Percentiles rank a stretch among this genome's conserved stretches.
Conservation (phyloP, 1,140 invertebrate species). For the Drosophila bipectinata region DNA sequence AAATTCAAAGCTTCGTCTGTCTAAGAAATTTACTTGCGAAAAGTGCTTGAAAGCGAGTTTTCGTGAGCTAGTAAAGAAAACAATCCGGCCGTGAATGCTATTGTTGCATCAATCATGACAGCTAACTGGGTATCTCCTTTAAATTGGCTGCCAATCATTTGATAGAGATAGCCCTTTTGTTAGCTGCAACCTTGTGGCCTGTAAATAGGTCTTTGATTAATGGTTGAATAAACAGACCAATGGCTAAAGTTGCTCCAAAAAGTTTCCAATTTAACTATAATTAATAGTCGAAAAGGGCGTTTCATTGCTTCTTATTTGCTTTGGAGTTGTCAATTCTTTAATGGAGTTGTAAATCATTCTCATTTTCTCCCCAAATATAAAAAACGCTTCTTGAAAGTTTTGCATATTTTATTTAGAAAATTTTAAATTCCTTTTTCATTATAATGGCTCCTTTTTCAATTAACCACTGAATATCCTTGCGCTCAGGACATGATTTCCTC, state of each 20-base stretch:
- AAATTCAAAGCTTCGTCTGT: conserved; percentile 49
- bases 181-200: conserved; percentile 1
- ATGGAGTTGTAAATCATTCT: too few species aligned
- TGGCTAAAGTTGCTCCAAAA: conserved; percentile 34
- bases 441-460: too few species aligned
- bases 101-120: conserved; percentile 59
- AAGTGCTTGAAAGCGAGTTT: conserved; percentile 9
- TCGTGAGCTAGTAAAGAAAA: conserved; percentile 4
- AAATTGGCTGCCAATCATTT: conserved; percentile 35
- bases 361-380: too few species aligned
- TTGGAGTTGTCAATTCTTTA: too few species aligned
- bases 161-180: conserved; percentile 3
- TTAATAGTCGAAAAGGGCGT: conserved; percentile 43
- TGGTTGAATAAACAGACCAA: conserved; percentile 11
- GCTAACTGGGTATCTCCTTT: conserved; percentile 1
- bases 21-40: conserved; percentile 16
- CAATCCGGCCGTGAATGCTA: conserved; percentile 32
- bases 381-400: too few species aligned
- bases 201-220: conserved; percentile 38
- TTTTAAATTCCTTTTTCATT: too few species aligned
- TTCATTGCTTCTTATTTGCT: conserved; percentile 1
- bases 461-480: not conserved
- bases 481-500: conserved; percentile 24
- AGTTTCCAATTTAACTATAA: conserved; percentile 49
- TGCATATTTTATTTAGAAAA: too few species aligned